Evolutionary conservation across 2,888 invertebrate species (phyloP).

Genomic region (Aporophyla lueneburgensis): DNA sequence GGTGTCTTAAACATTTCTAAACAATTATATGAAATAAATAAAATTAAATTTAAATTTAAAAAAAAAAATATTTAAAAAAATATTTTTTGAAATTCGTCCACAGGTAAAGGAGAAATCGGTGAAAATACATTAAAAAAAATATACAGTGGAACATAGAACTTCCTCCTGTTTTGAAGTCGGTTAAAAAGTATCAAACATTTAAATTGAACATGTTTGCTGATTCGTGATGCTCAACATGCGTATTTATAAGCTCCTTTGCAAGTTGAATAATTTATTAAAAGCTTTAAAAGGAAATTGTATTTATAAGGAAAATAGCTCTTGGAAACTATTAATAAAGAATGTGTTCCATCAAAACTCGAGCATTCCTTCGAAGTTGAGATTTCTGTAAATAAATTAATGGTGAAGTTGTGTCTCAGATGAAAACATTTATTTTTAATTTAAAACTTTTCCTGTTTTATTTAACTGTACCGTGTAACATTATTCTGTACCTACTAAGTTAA

Average conservation of each 20-base stretch:
- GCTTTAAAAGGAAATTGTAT: neutral
- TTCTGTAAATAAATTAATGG: slow-evolving; percentile 29
- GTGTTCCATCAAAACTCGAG: slow-evolving; percentile 6
- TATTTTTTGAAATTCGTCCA: no score
- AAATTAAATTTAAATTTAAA: no score
- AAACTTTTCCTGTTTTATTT: neutral
- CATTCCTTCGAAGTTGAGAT: slow-evolving; percentile 6
- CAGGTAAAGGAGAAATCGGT: no score
- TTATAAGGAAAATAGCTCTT: neutral
- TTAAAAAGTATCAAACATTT: neutral
- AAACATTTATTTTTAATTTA: slow-evolving; percentile 1
- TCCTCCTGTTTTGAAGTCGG: no score
- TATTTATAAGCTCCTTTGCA: neutral
- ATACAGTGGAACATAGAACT: no score
- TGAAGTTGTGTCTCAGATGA: slow-evolving; percentile 16
- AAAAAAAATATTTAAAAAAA: no score
- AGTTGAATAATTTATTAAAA: neutral
- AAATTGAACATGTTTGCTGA: neutral
- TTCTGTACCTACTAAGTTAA: neutral
- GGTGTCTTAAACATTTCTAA: no score
- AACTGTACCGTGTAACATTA: neutral
- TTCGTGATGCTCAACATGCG: neutral
- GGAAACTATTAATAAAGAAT: slow-evolving; percentile 10
- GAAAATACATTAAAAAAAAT: no score
- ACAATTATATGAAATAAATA: no score